Evolutionary conservation across 2,113 vertebrate genomes (phyloP), one percentile per base, ranked within the genome.

Genomic region (Strix uralensis): DNA sequence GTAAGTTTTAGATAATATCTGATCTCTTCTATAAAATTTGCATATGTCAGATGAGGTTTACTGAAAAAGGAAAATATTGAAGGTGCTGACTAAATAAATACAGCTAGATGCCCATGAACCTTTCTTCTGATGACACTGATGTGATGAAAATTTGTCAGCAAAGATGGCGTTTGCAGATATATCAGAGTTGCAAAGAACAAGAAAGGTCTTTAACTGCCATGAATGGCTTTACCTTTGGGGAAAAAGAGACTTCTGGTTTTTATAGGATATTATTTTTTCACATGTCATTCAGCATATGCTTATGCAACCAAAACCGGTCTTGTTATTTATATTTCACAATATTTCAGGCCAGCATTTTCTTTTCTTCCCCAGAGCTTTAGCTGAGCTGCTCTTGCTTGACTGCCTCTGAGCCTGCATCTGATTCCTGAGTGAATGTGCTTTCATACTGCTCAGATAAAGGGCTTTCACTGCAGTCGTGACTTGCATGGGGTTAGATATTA

Each of bases 321-420:
- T 83, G 66, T 94, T 92, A 88, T 90, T 96, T 95, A 70, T 93
- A 94, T 96, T 97, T 95, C 77, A 95, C 85, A 83, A 18, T 74
- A 74, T 88, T 95, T 94, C 18, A 26, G 59, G 63, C 47, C 94
- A 92, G 69, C 49, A 57, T 96, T 97, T 96, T 94, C 70, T 95
- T 95, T 87, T 59, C 70, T 67, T 94, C 94, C 93, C 87, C 82
- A 91, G 96, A 95, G 95, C 80, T 95, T 95, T 77, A 66, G 80
- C 85, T 94, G 95, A 97, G 46, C 89, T 92, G 73, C 83, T 96
- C 62, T 94, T 97, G 87, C 96, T 81, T 95, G 87, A 70, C 90
- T 97, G 89, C 89, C 47, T 94, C 82, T 7, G 34, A 94, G 94
- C 36, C 84, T 80, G 71, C 27, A 54, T 95, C 82, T 55, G 80